Conservation (phyloP, 2,113 vertebrate species). For the Forbesichthys papilliferus region DNA sequence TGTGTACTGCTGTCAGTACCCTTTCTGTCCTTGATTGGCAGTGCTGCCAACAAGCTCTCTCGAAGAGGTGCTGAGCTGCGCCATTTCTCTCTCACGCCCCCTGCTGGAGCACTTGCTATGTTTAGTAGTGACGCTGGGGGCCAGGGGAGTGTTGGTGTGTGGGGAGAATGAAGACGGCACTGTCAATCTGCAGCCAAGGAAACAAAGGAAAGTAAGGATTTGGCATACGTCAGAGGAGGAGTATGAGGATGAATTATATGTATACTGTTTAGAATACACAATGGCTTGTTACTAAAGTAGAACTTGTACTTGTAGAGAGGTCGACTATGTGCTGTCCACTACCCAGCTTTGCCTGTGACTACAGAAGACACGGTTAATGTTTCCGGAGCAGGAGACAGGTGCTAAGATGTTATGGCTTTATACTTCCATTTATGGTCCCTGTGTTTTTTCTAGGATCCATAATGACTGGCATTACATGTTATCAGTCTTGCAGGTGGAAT, state of each 20-base stretch:
- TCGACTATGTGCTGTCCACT: slow-evolving; percentile 80
- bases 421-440: too few species aligned
- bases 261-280: not conserved
- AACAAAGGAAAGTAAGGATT: slow-evolving; percentile 60
- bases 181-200: slow-evolving; percentile 70
- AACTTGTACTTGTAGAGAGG: slow-evolving; percentile 67
- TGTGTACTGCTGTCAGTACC: slow-evolving; percentile 21
- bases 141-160: slow-evolving; percentile 81
- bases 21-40: slow-evolving; percentile 43
- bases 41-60: slow-evolving; percentile 69
- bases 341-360: slow-evolving; percentile 75
- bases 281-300: not conserved
- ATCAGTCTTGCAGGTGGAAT: slow-evolving; percentile 84
- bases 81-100: slow-evolving; percentile 78
- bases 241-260: not conserved
- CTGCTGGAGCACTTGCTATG: slow-evolving; percentile 84
- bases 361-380: slow-evolving; percentile 81
- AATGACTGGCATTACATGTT: not conserved
- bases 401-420: not conserved
- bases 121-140: slow-evolving; percentile 83
- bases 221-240: not conserved
- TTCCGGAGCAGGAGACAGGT: slow-evolving; percentile 92
- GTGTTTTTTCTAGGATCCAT: too few species aligned
- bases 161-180: slow-evolving; percentile 73
- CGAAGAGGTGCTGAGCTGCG: slow-evolving; percentile 74